Percentiles rank a stretch among this genome's conserved stretches.
phyloP scores from a whole-genome alignment of 2,797 vertebrate species.

The Sebastes wilsoni region DNA sequence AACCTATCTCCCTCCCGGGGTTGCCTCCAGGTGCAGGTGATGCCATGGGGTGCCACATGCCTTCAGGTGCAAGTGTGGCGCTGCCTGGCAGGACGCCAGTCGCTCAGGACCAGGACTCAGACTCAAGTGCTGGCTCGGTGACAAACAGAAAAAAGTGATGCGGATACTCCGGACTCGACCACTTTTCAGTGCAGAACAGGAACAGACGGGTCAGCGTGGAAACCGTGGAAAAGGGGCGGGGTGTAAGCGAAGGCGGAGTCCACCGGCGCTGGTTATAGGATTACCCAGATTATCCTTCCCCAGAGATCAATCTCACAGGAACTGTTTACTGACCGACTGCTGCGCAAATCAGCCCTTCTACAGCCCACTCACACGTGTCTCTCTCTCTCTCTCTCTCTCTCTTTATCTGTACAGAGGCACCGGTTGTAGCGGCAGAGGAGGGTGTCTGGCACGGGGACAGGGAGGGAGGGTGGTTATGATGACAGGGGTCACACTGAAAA shows the following conservation, averaged over 20 bases:
- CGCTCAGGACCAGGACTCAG: conserved; percentile 21
- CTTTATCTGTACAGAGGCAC: conserved; percentile 67
- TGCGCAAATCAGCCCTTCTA: conserved; percentile 73
- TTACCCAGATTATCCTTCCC: conserved; percentile 84
- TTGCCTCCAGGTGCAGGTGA: conserved; percentile 67
- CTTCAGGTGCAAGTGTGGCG: conserved; percentile 25
- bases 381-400: conserved; percentile 1
- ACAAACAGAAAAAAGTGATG: conserved; percentile 30
- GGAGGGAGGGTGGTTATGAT: neutral
- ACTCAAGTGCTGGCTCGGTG: conserved; percentile 1
- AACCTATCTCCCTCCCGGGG: conserved; percentile 64
- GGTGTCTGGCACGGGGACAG: conserved; percentile 8
- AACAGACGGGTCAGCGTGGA: conserved; percentile 9
- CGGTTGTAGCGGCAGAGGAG: conserved; percentile 66
- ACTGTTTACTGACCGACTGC: conserved; percentile 73
- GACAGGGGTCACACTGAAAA: conserved; percentile 10
- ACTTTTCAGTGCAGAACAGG: conserved; percentile 39
- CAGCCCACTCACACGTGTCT: conserved; percentile 42
- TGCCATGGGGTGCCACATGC: conserved; percentile 76
- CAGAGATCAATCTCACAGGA: conserved; percentile 79
- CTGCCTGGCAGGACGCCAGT: conserved; percentile 41
- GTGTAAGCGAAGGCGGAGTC: conserved; percentile 60
- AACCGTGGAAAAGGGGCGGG: conserved; percentile 13
- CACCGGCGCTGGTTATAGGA: conserved; percentile 75
- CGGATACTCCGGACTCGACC: conserved; percentile 17